These are phyloP conservation scores for Lamprotornis superbus DNA, from an alignment of 2,113 vertebrate species.

Conservation along the genomic window DNA sequence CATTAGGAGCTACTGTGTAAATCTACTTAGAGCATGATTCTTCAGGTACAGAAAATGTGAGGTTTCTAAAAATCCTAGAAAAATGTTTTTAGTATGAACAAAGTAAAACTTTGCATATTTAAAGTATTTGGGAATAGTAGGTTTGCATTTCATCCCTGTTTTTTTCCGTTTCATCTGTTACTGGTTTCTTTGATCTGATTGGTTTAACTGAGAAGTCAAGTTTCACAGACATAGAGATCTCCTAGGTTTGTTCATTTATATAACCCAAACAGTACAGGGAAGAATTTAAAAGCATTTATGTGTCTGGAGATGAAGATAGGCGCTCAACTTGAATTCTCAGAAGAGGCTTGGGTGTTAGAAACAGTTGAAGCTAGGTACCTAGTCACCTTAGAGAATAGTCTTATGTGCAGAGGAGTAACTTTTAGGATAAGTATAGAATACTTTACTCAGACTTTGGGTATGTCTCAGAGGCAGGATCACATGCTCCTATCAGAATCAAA, in stretches of 20 bases:
- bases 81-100: neutral
- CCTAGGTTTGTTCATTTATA: neutral
- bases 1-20: neutral
- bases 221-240: neutral
- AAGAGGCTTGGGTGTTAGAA: neutral
- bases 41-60: neutral
- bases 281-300: neutral
- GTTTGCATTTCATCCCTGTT: neutral
- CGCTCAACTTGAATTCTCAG: neutral
- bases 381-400: neutral
- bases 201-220: neutral
- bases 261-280: neutral
- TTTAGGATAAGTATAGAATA: neutral
- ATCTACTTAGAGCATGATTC: neutral
- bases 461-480: neutral
- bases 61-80: neutral
- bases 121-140: neutral
- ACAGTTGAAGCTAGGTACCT: neutral
- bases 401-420: neutral
- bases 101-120: neutral
- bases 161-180: neutral
- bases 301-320: neutral
- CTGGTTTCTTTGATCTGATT: neutral
- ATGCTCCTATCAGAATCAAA: neutral
- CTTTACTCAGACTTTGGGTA: neutral